Base-by-base conservation (phyloP, 2,113 vertebrate species). In the Microtus pennsylvanicus region DNA sequence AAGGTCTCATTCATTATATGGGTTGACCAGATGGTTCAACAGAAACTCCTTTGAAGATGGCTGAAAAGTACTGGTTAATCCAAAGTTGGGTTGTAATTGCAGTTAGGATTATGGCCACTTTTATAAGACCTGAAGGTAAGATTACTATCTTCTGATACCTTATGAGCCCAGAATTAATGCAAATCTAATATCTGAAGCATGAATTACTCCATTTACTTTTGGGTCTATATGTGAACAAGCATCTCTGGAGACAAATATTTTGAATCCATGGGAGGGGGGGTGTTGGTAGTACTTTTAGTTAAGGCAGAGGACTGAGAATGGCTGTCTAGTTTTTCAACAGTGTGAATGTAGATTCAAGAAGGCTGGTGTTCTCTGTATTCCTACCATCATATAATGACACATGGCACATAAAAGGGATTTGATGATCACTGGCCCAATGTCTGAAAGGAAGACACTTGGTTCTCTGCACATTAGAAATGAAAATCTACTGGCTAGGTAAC, bases 301-400 rank as follows among this genome's bases (percentile, higher is more conserved):
- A 14, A 97, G 65, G 38, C 17, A 95, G 42, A 95, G 95, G 24
- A 90, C 0, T 87, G 42, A 95, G 24, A 87, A 87, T 52, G 61
- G 95, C 87, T 33, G 30, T 94, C 47, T 93, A 95, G 83, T 38
- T 87, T 89, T 45, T 94, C 58, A 90, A 13, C 83, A 78, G 88
- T 83, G 38, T 88, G 45, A 89, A 86, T 47, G 80, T 0, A 86
- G 28, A 86, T 28, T 90, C 42, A 50, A 74, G 19, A 87, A 83
- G 35, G 47, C 50, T 90, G 3, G n/a, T 61, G 5, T 22, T 69
- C 1, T 77, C 76, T 91, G 2, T 87, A 65, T 45, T 38, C 28
- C 1, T 82, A 35, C 85, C 5, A 75, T 24, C 3, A 47, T 45
- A 81, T 11, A 77, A 90, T 85, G 61, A 65, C 33, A 24, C 1